phyloP scores from a whole-genome alignment of 2,888 invertebrate genomes.

The Drosophila putrida region DNA sequence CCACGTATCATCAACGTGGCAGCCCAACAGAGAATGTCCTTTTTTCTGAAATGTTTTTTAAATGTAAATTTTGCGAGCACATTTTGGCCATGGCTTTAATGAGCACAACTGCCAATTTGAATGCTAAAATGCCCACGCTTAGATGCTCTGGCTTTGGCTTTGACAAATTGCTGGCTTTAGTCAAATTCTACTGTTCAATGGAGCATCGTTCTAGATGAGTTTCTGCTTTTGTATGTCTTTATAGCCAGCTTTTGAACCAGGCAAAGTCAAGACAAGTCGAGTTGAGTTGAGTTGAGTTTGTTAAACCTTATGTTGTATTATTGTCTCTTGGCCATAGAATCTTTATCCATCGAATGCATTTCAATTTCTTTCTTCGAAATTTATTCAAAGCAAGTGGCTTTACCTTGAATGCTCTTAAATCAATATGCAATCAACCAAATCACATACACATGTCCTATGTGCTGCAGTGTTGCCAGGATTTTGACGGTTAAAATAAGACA shows the following conservation, averaged over 20 bases:
- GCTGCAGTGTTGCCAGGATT: background rate
- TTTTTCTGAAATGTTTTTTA: background rate
- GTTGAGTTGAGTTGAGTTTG: constrained; percentile 5
- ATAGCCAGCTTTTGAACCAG: constrained; percentile 2
- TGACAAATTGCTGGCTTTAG: constrained; percentile 25
- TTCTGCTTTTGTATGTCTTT: background rate
- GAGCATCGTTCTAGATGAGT: constrained; percentile 4
- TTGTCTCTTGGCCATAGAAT: constrained; percentile 8
- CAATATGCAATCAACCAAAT: constrained; percentile 37
- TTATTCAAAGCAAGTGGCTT: constrained; percentile 29
- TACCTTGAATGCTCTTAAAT: constrained; percentile 27
- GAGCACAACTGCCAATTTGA: constrained; percentile 31
- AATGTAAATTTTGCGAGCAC: constrained; percentile 14
- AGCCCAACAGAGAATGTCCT: constrained; percentile 2
- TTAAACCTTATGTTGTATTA: constrained; percentile 12
- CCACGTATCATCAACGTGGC: constrained; percentile 49
- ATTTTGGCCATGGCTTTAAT: constrained; percentile 16
- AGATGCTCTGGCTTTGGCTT: constrained; percentile 3
- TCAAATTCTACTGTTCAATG: constrained; percentile 14
- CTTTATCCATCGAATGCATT: constrained; percentile 36
- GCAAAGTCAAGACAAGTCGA: background rate
- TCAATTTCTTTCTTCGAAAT: constrained; percentile 17
- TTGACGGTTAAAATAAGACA: no score
- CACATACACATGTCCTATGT: background rate
- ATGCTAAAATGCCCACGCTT: constrained; percentile 14